Evolutionary conservation across 2,888 invertebrate genomes (phyloP), one percentile per base, ranked within the genome.

Genomic region (Anticlea derivata): DNA sequence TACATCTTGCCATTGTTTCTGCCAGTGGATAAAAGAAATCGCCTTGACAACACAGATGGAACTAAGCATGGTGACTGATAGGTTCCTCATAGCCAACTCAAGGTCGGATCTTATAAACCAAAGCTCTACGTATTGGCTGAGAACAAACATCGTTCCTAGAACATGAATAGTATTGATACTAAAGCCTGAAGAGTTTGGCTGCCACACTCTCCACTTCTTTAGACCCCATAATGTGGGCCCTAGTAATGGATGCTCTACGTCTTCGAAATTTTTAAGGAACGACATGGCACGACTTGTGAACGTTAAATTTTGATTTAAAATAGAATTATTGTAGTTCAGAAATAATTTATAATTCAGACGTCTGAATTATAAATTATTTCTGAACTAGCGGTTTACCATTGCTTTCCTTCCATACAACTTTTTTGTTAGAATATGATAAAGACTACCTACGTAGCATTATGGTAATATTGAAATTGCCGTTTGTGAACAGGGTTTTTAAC

Each of bases 31-130:
- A 47, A 84, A 85, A 0, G 83, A 78, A 1, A 69, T 65, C 1
- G 80, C 73, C 65, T 88, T 88, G 0, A 80, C 61, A 0, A 82
- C 75, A 33, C 86, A 86, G 1, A 86, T 70, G 0, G 80, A 71
- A 44, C 84, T 86, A 0, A 86, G 65, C 82, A 87, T 83, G 0
- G 82, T 76, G 0, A 80, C 65, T 0, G 88, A 86, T 0, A 88
- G 62, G 47, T 88, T 88, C 11, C 78, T 64, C 26, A 86, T 45
- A 1, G 86, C 86, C 55, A 73, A 33, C 33, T 81, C 75, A 1
- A 83, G 38, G 20, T 86, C 65, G 0, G 66, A 61, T 50, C 77
- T 73, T 8, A 85, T 76, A 0, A 71, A 38, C 80, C 80, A 86
- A 1, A 88, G 74, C 50, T 87, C 86, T 1, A 83, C 35, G 38